Evolutionary conservation across 64 coral and sea anemone genomes (phyloP), one percentile per base, ranked within the genome.

Genomic region (Platygyra sinensis): DNA sequence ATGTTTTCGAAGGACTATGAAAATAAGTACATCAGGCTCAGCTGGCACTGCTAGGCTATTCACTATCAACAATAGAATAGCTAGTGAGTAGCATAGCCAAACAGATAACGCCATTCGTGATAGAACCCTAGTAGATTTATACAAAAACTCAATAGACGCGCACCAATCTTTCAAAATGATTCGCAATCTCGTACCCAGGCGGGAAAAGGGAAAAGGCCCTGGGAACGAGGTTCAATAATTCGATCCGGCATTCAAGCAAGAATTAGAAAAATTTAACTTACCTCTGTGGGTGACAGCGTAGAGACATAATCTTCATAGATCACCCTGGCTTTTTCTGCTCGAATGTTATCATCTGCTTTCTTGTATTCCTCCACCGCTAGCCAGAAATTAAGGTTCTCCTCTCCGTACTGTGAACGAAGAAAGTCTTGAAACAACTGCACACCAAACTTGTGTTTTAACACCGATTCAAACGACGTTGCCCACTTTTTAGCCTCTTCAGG

Each of bases 241-340:
- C n/a, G n/a, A n/a, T n/a, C n/a, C n/a, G n/a, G n/a, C 46, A 62
- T 63, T 4, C 10, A 13, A 12, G 19, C 18, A 13, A 27, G 17
- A 62, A 55, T 12, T 18, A 29, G 18, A 4, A 57, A 57, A 30
- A 22, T 54, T 16, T 57, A 17, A 60, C 38, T 30, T 74, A 99
- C 97, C 97, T 99, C 97, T 32, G 97, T 99, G 28, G 97, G 97
- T 8, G 97, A 99, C 20, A 99, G 81, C 20, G 94, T 99, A 20
- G 97, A 99, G 19, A 99, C 94, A 72, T 96, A 99, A 16, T 95
- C 94, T 77, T 99, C 97, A 62, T 99, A 99, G 38, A 99, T 99
- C 50, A 90, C 90, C 14, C 91, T 72, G 10, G 97, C 97, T 77
- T 83, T 76, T 33, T 93, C 91, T 38, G 63, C 65, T 80, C 90